These are phyloP conservation scores for Phyllotis vaccarum DNA, from an alignment of 2,797 vertebrate species.

Conservation along the genomic window DNA sequence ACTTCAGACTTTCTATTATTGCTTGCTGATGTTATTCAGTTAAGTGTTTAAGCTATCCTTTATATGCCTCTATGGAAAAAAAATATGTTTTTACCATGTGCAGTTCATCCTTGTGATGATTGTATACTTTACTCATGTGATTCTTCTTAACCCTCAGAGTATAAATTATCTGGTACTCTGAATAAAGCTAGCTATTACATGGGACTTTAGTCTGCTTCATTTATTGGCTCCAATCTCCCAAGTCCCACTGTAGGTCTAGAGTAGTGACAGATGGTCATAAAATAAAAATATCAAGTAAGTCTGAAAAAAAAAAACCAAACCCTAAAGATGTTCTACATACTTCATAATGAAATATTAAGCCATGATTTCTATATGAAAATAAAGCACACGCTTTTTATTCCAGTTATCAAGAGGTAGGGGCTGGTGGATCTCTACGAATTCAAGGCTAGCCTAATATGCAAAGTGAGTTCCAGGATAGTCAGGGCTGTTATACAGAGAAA, in stretches of 20 bases:
- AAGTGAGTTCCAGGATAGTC: too few species aligned
- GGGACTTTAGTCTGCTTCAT: not conserved
- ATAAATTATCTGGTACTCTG: not conserved
- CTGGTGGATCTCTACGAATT: too few species aligned
- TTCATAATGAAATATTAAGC: not conserved
- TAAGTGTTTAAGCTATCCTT: not conserved
- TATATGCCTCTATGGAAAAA: not conserved
- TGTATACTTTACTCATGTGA: not conserved
- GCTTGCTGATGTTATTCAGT: not conserved
- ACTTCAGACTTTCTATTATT: not conserved
- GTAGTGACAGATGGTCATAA: not conserved
- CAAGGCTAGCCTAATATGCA: too few species aligned
- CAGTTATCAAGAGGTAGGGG: too few species aligned
- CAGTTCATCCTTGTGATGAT: not conserved
- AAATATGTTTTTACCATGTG: not conserved
- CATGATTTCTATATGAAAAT: not conserved
- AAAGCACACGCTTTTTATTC: not conserved
- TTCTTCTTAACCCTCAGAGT: not conserved
- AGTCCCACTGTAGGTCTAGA: not conserved
- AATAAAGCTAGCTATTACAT: not conserved
- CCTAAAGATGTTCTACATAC: not conserved
- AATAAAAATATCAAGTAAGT: not conserved
- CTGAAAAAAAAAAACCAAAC: not conserved
- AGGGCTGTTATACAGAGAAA: too few species aligned
- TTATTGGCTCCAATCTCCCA: too few species aligned